phyloP scores from a whole-genome alignment of 2,113 vertebrate genomes.

The Pluvianellus socialis region DNA sequence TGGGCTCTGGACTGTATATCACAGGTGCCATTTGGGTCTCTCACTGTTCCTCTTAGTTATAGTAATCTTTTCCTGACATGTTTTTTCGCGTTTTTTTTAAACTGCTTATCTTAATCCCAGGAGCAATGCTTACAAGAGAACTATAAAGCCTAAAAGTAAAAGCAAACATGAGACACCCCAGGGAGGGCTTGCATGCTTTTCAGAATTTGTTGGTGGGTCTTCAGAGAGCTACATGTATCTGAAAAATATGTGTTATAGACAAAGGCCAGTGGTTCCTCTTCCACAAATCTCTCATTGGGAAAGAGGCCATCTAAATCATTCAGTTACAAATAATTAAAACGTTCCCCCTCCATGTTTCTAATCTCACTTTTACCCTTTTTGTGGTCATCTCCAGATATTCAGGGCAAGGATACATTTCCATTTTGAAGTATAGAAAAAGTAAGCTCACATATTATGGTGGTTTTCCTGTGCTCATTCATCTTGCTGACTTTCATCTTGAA shows the following conservation, averaged over 20 bases:
- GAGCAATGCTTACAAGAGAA: neutral
- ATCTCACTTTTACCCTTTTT: neutral
- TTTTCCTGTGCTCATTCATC: slow-evolving; percentile 1
- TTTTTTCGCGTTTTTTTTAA: no score
- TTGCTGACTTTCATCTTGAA: slow-evolving; percentile 13
- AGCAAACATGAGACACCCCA: neutral
- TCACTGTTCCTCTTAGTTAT: neutral
- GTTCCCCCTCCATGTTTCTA: neutral
- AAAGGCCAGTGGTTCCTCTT: neutral
- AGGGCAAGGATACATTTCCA: neutral
- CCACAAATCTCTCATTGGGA: neutral
- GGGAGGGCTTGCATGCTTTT: neutral
- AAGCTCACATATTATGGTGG: neutral
- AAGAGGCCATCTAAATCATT: neutral
- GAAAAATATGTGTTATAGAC: neutral
- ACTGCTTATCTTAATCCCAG: neutral
- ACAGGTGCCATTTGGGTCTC: neutral
- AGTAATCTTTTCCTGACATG: neutral
- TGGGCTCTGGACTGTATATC: neutral
- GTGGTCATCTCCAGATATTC: neutral
- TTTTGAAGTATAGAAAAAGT: neutral
- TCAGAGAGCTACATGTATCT: neutral
- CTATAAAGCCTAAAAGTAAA: neutral
- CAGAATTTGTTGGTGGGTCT: neutral
- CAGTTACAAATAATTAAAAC: neutral